Conservation (phyloP, 2,888 invertebrate genomes). For the Habrosyne pyritoides region DNA sequence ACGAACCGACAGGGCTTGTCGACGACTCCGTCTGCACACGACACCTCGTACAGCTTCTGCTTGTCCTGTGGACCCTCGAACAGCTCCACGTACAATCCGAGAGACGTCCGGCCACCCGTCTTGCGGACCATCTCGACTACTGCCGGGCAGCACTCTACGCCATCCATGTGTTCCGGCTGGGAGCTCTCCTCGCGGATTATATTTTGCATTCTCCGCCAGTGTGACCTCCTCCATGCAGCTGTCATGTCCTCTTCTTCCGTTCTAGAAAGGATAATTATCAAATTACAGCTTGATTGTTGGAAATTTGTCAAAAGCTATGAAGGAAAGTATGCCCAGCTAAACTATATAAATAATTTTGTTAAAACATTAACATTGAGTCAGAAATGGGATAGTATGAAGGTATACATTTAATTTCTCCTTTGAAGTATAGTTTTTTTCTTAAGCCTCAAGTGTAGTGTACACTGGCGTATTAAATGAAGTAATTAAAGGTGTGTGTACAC, state of each 20-base stretch:
- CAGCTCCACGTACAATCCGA: constrained; percentile 88
- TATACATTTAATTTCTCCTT: too few relatives aligned
- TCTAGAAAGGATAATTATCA: constrained; percentile 44
- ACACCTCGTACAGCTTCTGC: constrained; percentile 91
- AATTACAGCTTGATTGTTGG: not conserved
- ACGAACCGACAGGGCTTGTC: constrained; percentile 90
- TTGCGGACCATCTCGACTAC: constrained; percentile 90
- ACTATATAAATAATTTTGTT: too few relatives aligned
- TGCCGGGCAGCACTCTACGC: constrained; percentile 92
- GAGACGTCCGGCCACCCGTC: constrained; percentile 89
- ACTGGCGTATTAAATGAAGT: not conserved
- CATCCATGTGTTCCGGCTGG: constrained; percentile 53
- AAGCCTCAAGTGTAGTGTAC: not conserved
- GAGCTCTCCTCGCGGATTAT: constrained; percentile 82
- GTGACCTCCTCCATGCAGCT: constrained; percentile 80
- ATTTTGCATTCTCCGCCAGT: constrained; percentile 86
- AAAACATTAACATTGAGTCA: too few relatives aligned
- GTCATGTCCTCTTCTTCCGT: constrained; percentile 73
- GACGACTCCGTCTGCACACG: constrained; percentile 88
- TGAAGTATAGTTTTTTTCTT: not conserved
- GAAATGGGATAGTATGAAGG: too few relatives aligned
- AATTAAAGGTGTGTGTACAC: constrained; percentile 20
- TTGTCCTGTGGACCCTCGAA: constrained; percentile 88
- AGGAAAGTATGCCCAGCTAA: too few relatives aligned
- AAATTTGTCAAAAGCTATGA: too few relatives aligned